Percentiles rank a stretch among this genome's conserved stretches.
These are phyloP conservation scores for Muricea muricata DNA, from an alignment of 92 coral and sea anemone genomes.

Conservation along the genomic window DNA sequence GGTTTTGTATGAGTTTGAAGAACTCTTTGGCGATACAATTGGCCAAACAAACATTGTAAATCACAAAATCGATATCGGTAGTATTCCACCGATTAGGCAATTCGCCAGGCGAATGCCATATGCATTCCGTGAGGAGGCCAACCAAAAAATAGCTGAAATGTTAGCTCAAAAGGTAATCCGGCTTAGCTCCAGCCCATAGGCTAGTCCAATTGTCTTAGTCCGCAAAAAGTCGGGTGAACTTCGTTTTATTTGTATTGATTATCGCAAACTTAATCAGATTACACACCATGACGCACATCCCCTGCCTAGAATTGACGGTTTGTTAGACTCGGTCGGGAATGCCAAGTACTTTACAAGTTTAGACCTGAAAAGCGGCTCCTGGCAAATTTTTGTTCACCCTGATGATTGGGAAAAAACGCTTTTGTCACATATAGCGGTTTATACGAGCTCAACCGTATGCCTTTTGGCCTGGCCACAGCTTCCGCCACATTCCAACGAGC, in stretches of 20 bases:
- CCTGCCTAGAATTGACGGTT: constrained; percentile 24
- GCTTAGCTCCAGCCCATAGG: constrained; percentile 34
- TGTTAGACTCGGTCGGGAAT: constrained; percentile 19
- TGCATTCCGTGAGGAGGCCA: constrained; percentile 24
- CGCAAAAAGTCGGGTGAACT: constrained; percentile 50
- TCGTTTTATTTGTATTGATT: constrained; percentile 44
- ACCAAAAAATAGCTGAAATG: constrained; percentile 19
- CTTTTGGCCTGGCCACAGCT: constrained; percentile 36
- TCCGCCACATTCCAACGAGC: constrained; percentile 32
- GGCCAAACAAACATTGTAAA: constrained; percentile 36
- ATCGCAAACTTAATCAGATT: constrained; percentile 20
- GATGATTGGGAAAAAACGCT: constrained; percentile 43
- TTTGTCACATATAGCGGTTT: constrained; percentile 11
- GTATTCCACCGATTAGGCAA: constrained; percentile 34
- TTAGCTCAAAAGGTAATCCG: background rate
- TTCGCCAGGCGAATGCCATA: constrained; percentile 27
- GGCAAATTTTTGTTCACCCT: constrained; percentile 24
- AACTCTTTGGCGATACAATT: constrained; percentile 10
- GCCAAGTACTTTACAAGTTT: constrained; percentile 26
- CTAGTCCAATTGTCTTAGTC: constrained; percentile 24
- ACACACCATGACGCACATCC: constrained; percentile 41
- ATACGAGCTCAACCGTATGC: constrained; percentile 36
- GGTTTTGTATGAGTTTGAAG: background rate
- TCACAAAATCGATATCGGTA: constrained; percentile 47
- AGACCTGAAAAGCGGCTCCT: constrained; percentile 30